Evolutionary conservation across 2,888 invertebrate species (phyloP).

Genomic region (Cantharis nigra): DNA sequence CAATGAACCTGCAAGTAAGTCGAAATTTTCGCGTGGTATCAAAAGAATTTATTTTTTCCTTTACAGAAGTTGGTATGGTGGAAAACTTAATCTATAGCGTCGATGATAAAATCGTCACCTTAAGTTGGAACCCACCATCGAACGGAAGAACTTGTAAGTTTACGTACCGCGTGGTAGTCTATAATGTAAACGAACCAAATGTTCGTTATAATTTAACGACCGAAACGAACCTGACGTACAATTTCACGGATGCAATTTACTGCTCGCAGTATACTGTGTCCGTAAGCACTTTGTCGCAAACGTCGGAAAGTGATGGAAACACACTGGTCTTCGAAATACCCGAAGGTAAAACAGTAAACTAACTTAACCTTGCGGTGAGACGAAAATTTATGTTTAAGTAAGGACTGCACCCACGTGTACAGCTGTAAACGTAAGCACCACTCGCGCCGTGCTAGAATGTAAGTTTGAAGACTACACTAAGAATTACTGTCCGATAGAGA

Average conservation of each 20-base stretch:
- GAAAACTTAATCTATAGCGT: neutral
- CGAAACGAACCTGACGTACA: neutral
- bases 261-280: neutral
- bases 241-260: neutral
- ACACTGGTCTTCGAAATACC: neutral
- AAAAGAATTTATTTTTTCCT: neutral
- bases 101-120: neutral
- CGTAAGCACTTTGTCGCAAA: neutral
- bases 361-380: neutral
- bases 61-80: neutral
- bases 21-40: neutral
- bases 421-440: neutral
- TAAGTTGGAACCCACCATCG: neutral
- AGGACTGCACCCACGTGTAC: conserved; percentile 13
- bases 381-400: conserved; percentile 16
- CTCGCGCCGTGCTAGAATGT: conserved; percentile 8
- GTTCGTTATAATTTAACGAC: neutral
- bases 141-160: neutral
- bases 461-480: neutral
- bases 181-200: neutral
- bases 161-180: neutral
- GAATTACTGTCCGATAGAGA: conserved; percentile 19
- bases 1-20: neutral
- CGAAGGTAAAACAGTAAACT: neutral
- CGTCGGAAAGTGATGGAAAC: neutral